Base-by-base conservation (phyloP, 2,888 invertebrate species). In the Cataglyphis cursor region DNA sequence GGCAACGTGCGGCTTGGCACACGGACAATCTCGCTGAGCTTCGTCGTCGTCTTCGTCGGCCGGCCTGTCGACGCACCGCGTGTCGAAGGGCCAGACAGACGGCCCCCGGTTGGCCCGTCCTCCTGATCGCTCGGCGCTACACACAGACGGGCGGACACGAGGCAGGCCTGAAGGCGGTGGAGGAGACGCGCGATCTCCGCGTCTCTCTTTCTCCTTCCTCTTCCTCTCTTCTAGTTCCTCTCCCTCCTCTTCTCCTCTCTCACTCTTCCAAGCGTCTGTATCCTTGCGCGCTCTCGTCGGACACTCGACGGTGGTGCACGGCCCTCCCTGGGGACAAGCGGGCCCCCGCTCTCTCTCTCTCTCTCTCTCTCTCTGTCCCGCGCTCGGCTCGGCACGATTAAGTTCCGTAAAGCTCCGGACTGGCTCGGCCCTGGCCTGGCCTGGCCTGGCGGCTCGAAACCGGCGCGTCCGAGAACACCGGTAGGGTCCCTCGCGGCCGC, bases 11-110 rank as follows among this genome's bases (percentile, higher is more conserved):
- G 62, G 81, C 64, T 66, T 38, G 48, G 62, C 62, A 82, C 68
- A 85, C 54, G 61, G 61, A 24, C 82, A 85, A n/a, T 51, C n/a
- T 51, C 51, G 66, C 44, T 57, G 5, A 82, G 89, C 85, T 86
- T 51, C 18, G 51, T n/a, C n/a, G 51, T 51, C 51, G n/a, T 51
- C n/a, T 51, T 83, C 81, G 87, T 31, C 76, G 87, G 87, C 76
- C 83, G 84, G 89, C 84, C 85, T 85, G 84, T 87, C 90, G 90
- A 85, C 85, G 88, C 75, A 88, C 85, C 88, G 89, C 89, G 89
- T 89, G 90, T 86, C 88, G 88, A 89, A 89, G 89, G 90, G 88
- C 90, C 87, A 88, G 88, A 88, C 88, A 88, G 88, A 88, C 90
- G 88, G 89, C 90, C 85, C 90, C 84, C 84, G 88, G 61, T 90